Base-by-base conservation (phyloP, 2,797 vertebrate genomes). In the Sebastes nivosus region DNA sequence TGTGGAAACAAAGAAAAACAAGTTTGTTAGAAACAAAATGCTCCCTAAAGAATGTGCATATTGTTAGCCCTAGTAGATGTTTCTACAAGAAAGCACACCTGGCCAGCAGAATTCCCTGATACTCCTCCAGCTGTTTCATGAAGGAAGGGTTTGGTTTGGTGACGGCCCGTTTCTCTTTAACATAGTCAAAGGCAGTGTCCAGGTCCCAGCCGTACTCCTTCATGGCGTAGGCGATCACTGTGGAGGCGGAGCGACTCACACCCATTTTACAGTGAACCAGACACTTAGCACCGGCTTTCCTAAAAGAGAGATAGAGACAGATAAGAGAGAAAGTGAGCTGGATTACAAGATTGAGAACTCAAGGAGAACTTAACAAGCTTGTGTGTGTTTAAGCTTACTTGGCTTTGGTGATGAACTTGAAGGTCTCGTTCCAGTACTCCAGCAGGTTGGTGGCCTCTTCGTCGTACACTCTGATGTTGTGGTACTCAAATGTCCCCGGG, bases 201-300 rank as follows among this genome's bases (percentile, higher is more conserved):
- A 99, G 95, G 90, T 98, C 96, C 98, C 98, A 99, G 95, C 98
- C 98, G 0, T 99, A 98, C 32, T 99, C 98, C 91, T 99, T 99
- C 98, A 99, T 99, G 57, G 98, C 98, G 0, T 99, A 99, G 27
- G 98, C 98, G 8, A 99, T 99, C 75, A 99, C 98, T 0, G 98
- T 99, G 92, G 98, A 99, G 0, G 98, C 98, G 0, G 98, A 99
- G 76, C 98, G 97, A 67, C 98, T 99, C 90, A 99, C 97, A 0
- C 98, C 98, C 98, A 99, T 99, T 92, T 99, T 99, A 93, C 98
- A 99, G 95, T 99, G 98, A 82, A 99, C 98, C 83, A 99, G 96
- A 92, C 98, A 99, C 93, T 99, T 99, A 0, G 96, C 97, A 30
- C 98, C 98, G 0, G 97, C 97, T 94, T 99, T 99, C 93, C 98